A percentile compares a stretch with the other conserved stretches of the same genome.
These are phyloP conservation scores for Disparrhopalites patrizii DNA, from an alignment of 2,888 invertebrate species.

Conservation along the genomic window DNA sequence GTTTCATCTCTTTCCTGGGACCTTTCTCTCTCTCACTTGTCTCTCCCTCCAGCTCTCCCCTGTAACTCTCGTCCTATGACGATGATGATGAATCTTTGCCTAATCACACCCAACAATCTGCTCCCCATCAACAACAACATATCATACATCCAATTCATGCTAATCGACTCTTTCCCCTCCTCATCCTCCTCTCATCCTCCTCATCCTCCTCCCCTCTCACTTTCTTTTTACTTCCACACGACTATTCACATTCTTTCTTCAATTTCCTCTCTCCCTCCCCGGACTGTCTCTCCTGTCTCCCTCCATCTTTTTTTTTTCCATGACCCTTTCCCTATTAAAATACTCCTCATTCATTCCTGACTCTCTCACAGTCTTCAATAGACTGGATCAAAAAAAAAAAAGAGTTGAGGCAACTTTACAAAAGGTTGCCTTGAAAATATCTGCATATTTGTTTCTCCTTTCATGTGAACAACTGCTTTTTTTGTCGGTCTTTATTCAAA, in stretches of 20 bases:
- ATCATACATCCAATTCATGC: too few species aligned
- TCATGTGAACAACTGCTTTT: too few species aligned
- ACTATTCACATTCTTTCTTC: slow-evolving; percentile 1
- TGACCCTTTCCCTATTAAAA: not conserved
- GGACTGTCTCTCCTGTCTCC: not conserved
- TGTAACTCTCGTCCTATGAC: too few species aligned
- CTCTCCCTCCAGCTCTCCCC: too few species aligned
- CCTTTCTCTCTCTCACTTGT: too few species aligned
- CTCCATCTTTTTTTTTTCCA: not conserved
- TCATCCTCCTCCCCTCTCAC: not conserved
- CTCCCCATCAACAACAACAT: slow-evolving; percentile 32
- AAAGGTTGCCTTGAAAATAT: too few species aligned
- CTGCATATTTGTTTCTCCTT: too few species aligned
- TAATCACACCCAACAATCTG: slow-evolving; percentile 36
- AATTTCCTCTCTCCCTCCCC: too few species aligned
- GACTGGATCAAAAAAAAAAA: too few species aligned
- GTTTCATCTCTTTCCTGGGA: slow-evolving; percentile 27
- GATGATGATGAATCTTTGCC: slow-evolving; percentile 41
- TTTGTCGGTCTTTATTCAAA: too few species aligned
- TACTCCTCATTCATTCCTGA: not conserved
- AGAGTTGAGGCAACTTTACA: too few species aligned
- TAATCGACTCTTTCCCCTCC: slow-evolving; percentile 5
- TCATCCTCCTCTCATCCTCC: not conserved
- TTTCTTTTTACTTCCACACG: slow-evolving; percentile 1
- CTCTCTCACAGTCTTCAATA: not conserved